These are phyloP conservation scores for Squalus acanthias DNA, from an alignment of 2,797 vertebrate species.

Conservation along the genomic window DNA sequence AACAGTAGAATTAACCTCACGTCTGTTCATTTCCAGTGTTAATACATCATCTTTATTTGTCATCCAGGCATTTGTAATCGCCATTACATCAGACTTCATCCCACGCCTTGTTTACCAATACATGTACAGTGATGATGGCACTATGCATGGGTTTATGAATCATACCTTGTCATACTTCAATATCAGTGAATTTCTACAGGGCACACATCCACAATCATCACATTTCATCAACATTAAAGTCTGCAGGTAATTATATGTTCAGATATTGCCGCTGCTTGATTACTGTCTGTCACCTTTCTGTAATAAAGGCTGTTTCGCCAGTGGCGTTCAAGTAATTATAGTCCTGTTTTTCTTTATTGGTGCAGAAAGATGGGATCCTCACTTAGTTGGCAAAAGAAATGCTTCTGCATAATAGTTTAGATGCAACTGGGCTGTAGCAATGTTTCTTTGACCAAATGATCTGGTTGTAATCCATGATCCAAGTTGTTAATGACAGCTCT, in stretches of 20 bases:
- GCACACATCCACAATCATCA: constrained; percentile 69
- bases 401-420: neutral
- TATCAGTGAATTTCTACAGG: constrained; percentile 78
- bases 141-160: constrained; percentile 92
- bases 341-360: neutral
- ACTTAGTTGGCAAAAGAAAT: neutral
- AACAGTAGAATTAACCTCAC: neutral
- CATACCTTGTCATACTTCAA: constrained; percentile 97
- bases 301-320: neutral
- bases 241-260: constrained; percentile 71
- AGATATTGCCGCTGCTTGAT: neutral
- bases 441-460: neutral
- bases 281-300: neutral
- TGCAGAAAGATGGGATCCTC: neutral
- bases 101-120: constrained; percentile 94
- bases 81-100: constrained; percentile 94
- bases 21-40: neutral
- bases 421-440: neutral
- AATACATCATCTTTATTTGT: constrained; percentile 39
- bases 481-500: neutral
- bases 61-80: constrained; percentile 88
- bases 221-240: constrained; percentile 67
- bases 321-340: neutral
- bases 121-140: constrained; percentile 82
- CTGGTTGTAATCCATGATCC: neutral